A percentile compares a stretch with the other conserved stretches of the same genome.
Conservation (phyloP, 2,888 invertebrate genomes). For the Diaprepes abbreviatus region DNA sequence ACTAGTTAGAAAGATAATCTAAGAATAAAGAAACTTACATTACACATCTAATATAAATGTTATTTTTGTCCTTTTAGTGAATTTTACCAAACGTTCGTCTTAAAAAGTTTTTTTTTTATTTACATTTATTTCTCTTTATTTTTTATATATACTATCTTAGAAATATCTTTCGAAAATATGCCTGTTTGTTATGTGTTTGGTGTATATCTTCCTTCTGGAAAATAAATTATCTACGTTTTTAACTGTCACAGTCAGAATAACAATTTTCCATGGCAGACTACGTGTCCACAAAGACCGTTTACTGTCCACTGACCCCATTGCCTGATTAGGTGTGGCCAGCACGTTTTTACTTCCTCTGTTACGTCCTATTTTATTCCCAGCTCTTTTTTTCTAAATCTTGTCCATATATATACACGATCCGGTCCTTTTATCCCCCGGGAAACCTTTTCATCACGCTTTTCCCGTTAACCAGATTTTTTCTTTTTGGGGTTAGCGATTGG, state of each 20-base stretch:
- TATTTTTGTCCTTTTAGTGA: no score
- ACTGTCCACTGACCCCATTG: slow-evolving; percentile 9
- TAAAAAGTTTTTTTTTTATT: no score
- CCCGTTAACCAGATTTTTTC: neutral
- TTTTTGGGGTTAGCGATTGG: slow-evolving; percentile 5
- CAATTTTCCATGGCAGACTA: neutral
- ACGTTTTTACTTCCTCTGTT: slow-evolving; percentile 8
- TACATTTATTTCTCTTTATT: no score
- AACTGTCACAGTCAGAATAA: neutral
- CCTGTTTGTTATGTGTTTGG: no score
- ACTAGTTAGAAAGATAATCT: no score
- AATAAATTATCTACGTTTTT: no score
- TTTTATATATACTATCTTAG: no score
- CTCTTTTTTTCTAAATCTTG: slow-evolving; percentile 1
- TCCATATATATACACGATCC: slow-evolving; percentile 3
- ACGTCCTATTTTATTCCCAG: slow-evolving; percentile 3
- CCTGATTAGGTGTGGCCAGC: slow-evolving; percentile 6
- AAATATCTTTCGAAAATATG: no score
- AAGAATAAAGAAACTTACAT: no score
- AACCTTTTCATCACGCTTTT: slow-evolving; percentile 14
- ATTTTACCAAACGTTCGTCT: no score
- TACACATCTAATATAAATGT: no score
- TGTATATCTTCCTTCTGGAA: no score
- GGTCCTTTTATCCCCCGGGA: slow-evolving; percentile 4
- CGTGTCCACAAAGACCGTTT: slow-evolving; percentile 5